These are phyloP conservation scores for Oreochromis spilurus DNA, from an alignment of 2,113 vertebrate genomes.

Conservation along the genomic window DNA sequence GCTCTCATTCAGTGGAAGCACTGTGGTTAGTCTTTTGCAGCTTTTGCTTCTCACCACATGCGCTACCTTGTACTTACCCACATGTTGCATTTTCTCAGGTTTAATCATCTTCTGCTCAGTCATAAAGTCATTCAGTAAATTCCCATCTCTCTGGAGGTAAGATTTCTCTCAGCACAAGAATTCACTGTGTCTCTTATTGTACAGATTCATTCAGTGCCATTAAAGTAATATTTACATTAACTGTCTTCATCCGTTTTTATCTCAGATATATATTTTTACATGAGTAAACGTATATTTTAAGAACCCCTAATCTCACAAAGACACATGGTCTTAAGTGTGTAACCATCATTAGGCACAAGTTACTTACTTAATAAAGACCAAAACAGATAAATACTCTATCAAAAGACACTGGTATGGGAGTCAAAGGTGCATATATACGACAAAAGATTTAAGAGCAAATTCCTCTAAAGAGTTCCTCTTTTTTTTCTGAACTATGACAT, in stretches of 20 bases:
- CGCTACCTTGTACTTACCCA: background rate
- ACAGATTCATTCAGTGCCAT: background rate
- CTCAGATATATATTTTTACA: background rate
- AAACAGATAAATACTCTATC: background rate
- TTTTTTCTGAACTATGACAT: background rate
- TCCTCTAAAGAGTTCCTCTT: background rate
- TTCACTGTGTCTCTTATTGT: background rate
- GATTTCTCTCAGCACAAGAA: background rate
- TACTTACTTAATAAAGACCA: background rate
- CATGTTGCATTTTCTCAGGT: background rate
- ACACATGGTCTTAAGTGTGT: background rate
- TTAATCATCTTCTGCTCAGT: background rate
- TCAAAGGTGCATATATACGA: background rate
- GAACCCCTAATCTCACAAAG: rapidly evolving
- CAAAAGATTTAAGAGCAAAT: background rate
- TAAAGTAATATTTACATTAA: background rate
- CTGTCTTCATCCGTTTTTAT: background rate
- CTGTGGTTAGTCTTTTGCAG: constrained; percentile 22
- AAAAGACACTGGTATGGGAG: background rate
- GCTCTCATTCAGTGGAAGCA: background rate
- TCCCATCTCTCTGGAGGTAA: background rate
- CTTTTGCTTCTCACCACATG: constrained; percentile 4
- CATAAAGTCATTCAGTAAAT: background rate
- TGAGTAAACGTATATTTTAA: background rate
- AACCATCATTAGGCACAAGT: background rate